These are phyloP conservation scores for Gephyroberyx darwinii DNA, from an alignment of 2,797 vertebrate species.

Conservation along the genomic window DNA sequence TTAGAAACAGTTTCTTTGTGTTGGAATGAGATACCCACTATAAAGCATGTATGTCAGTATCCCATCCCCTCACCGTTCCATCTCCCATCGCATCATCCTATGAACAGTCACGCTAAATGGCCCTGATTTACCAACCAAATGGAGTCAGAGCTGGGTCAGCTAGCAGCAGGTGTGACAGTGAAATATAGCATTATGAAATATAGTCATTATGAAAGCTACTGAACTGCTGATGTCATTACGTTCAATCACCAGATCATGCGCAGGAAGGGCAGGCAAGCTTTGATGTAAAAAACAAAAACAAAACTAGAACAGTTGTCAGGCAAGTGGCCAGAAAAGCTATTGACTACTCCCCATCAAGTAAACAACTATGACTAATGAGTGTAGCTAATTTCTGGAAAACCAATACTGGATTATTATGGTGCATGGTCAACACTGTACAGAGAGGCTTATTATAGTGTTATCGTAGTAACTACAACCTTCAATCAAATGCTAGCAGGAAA, in stretches of 20 bases:
- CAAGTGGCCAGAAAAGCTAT: not conserved
- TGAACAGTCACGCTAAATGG: conserved; percentile 12
- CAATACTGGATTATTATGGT: not conserved
- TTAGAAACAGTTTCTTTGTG: not conserved
- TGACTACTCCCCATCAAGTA: conserved; percentile 4
- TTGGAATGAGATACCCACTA: not conserved
- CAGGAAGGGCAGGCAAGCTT: not conserved
- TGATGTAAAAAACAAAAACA: not conserved
- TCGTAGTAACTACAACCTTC: conserved; percentile 9
- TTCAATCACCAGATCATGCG: conserved; percentile 14
- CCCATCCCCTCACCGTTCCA: not conserved
- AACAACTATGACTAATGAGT: conserved; percentile 9
- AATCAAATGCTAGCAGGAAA: conserved; percentile 22
- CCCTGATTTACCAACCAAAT: conserved; percentile 20
- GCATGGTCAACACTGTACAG: not conserved
- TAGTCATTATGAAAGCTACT: conserved; percentile 31
- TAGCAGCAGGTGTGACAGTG: conserved; percentile 47
- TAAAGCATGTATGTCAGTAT: conserved; percentile 9
- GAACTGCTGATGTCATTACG: conserved; percentile 29
- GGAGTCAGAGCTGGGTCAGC: conserved; percentile 42
- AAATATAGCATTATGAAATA: too few species aligned
- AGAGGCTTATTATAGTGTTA: conserved; percentile 10
- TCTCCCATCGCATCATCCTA: not conserved
- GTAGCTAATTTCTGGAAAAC: conserved; percentile 7
- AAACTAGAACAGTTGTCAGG: not conserved